These are phyloP conservation scores for Macaca fascicularis DNA, from an alignment of 2,113 vertebrate species.

Conservation along the genomic window DNA sequence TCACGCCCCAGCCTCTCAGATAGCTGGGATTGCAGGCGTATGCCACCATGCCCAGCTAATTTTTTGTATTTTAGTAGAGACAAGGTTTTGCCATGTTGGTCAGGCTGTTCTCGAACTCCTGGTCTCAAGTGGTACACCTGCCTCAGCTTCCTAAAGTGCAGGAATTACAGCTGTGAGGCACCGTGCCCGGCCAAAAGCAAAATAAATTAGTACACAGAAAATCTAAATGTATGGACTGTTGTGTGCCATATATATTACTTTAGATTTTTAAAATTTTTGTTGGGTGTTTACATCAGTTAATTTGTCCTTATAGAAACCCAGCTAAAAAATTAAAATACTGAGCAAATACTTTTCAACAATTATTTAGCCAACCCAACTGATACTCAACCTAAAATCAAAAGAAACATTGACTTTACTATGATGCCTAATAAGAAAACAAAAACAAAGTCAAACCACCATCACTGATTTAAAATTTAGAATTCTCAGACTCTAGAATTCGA, in stretches of 20 bases:
- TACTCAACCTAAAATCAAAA: not conserved
- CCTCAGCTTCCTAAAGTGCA: no score
- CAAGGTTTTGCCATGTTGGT: no score
- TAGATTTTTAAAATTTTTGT: not conserved
- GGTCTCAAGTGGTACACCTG: no score
- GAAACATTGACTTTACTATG: not conserved
- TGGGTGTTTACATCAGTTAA: not conserved
- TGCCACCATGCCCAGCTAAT: no score
- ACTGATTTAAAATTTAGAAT: not conserved
- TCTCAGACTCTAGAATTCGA: not conserved
- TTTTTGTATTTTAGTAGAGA: no score
- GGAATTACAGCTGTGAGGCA: no score
- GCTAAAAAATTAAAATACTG: no score
- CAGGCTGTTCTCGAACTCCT: no score
- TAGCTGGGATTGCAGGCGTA: no score
- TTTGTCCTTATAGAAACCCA: not conserved
- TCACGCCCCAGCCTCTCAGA: no score
- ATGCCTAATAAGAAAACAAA: not conserved
- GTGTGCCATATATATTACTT: not conserved
- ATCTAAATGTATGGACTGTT: not conserved
- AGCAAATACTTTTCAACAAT: not conserved
- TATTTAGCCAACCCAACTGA: not conserved
- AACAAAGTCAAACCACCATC: not conserved
- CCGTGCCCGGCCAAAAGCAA: accelerated
- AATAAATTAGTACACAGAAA: not conserved